phyloP scores from a whole-genome alignment of 2,797 vertebrate genomes.

The Galaxias olidus region DNA sequence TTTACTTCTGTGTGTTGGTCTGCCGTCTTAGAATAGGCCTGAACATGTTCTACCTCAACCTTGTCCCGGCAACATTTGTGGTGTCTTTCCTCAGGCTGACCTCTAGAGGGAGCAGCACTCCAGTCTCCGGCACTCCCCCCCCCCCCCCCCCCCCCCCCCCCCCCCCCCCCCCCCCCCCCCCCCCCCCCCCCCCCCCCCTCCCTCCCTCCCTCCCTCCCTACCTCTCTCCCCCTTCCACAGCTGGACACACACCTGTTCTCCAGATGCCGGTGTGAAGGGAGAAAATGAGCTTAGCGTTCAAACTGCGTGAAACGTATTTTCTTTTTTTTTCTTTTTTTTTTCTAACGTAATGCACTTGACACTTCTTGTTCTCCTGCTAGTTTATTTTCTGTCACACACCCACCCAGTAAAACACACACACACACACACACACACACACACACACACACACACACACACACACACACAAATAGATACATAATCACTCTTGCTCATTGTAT shows the following conservation, averaged over 20 bases:
- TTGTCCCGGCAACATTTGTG: background rate
- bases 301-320: slow-evolving; percentile 48
- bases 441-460: background rate
- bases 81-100: slow-evolving; percentile 28
- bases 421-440: no score
- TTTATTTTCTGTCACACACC: background rate
- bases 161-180: background rate
- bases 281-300: slow-evolving; percentile 66
- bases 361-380: slow-evolving; percentile 7
- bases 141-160: background rate
- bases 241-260: slow-evolving; percentile 75
- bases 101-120: slow-evolving; percentile 69
- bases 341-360: slow-evolving; percentile 1
- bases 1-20: no score
- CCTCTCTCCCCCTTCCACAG: slow-evolving; percentile 49
- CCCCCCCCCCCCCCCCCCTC: background rate
- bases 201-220: no score
- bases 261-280: slow-evolving; percentile 70
- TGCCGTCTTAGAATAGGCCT: no score
- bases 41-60: slow-evolving; percentile 17
- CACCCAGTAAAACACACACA: no score
- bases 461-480: no score
- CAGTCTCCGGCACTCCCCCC: slow-evolving; percentile 27
- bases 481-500: background rate
- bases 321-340: slow-evolving; percentile 21